Base-by-base conservation (phyloP, 2,888 invertebrate genomes). In the Eupsilia transversa region DNA sequence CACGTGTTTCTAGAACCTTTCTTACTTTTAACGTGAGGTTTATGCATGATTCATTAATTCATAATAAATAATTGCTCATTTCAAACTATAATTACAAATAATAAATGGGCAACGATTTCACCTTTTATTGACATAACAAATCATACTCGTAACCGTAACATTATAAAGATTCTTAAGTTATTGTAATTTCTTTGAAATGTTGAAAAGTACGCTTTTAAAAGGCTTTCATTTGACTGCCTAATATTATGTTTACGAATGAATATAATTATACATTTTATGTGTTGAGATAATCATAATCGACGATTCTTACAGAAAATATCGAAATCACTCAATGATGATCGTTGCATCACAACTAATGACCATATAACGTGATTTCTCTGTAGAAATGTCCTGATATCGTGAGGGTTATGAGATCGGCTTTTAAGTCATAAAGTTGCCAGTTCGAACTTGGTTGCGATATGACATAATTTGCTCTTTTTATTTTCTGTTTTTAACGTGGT, bases 1-100 rank as follows among this genome's bases (percentile, higher is more conserved):
- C 80, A 66, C 79, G 69, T 61, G 75, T 46, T 10, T 33, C 46
- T 54, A 27, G 49, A 49, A 56, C 27, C 38, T 5, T 38, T 12
- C 46, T 20, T 54, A 77, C 38, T 54, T 77, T 46, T 4, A 59
- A 54, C 54, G 59, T 61, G 41, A 77, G 3, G 33, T 77, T 77
- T 63, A 27, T 0, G 10, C 7, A 7, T n/a, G 6, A 27, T 38
- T 38, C 1, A 12, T 63, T n/a, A 4, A 27, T 38, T 38, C 1
- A 12, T 63, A 33, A 52, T n/a, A 52, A n/a, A 23, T 49, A 52
- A 35, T 9, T 30, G 12, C 10, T 30, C 1, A 27, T 35, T 54
- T 30, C 20, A 41, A 52, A 33, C 4, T 14, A 35, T 41, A 35
- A 46, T 46, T 17, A 6, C 14, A 10, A 38, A 46, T 33, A 33